phyloP scores from a whole-genome alignment of 2,797 vertebrate species.

The Molossus alvarezi region DNA sequence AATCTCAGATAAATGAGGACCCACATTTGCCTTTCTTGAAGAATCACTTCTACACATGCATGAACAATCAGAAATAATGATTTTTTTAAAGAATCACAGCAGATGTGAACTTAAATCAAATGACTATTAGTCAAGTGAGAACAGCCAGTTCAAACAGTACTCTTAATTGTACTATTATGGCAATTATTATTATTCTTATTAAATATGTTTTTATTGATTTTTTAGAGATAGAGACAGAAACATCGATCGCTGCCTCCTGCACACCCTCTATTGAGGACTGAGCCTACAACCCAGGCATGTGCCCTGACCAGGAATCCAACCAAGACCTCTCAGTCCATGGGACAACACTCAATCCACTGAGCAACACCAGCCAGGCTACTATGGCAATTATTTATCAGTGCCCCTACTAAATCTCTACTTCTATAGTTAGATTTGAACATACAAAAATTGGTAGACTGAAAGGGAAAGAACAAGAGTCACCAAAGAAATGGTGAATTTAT shows the following conservation, averaged over 20 bases:
- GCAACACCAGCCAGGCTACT: neutral
- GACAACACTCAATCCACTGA: too few species aligned
- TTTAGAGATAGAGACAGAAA: too few species aligned
- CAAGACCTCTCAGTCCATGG: too few species aligned
- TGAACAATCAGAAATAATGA: slow-evolving; percentile 37
- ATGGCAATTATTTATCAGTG: neutral
- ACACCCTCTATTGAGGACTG: too few species aligned
- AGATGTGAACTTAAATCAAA: slow-evolving; percentile 60
- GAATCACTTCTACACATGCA: slow-evolving; percentile 32
- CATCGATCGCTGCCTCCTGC: too few species aligned
- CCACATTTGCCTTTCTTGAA: slow-evolving; percentile 48
- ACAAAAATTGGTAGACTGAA: neutral
- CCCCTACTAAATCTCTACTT: neutral
- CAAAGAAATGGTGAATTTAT: slow-evolving; percentile 41
- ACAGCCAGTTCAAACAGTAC: neutral
- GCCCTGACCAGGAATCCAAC: too few species aligned
- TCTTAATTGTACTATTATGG: neutral
- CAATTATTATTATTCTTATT: neutral
- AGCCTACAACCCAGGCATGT: too few species aligned
- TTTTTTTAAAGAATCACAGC: slow-evolving; percentile 44
- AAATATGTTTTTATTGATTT: too few species aligned
- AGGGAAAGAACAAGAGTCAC: neutral
- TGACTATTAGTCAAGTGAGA: slow-evolving; percentile 13
- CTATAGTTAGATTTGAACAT: slow-evolving; percentile 8
- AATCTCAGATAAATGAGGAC: slow-evolving; percentile 58